Conservation (phyloP, 2,113 vertebrate genomes). For the Gymnorhina tibicen region DNA sequence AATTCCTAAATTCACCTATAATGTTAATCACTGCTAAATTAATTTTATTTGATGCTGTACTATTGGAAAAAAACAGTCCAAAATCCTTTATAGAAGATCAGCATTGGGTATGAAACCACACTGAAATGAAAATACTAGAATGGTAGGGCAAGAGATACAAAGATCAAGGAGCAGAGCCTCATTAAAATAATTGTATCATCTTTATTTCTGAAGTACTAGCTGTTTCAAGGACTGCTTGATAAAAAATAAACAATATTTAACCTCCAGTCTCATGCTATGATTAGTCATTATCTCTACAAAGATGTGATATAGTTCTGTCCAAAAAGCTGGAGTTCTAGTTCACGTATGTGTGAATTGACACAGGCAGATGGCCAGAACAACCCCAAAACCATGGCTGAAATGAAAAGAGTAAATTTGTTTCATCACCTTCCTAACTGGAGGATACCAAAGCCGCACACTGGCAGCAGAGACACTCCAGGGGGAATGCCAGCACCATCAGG, state of each 20-base stretch:
- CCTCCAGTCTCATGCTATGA: background rate
- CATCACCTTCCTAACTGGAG: background rate
- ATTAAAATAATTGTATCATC: background rate
- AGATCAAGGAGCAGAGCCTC: background rate
- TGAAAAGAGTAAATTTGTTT: background rate
- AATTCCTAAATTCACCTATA: background rate
- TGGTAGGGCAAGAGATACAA: background rate
- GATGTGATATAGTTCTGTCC: background rate
- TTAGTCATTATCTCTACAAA: background rate
- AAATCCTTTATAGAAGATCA: background rate
- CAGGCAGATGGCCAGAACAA: background rate
- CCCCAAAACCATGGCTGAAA: background rate
- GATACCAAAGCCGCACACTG: background rate
- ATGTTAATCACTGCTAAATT: background rate
- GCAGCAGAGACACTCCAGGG: background rate
- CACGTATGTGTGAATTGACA: background rate
- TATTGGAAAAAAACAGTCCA: background rate
- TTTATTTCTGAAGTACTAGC: background rate
- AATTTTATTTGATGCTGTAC: background rate
- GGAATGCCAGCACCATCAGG: fast-evolving
- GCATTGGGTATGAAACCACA: background rate
- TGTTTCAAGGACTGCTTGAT: background rate
- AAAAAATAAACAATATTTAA: background rate
- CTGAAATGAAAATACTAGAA: background rate
- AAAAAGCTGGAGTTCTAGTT: background rate